A percentile compares a stretch with the other conserved stretches of the same genome.
Evolutionary conservation across 1,140 invertebrate species (phyloP).

Genomic region (Apis florea): DNA sequence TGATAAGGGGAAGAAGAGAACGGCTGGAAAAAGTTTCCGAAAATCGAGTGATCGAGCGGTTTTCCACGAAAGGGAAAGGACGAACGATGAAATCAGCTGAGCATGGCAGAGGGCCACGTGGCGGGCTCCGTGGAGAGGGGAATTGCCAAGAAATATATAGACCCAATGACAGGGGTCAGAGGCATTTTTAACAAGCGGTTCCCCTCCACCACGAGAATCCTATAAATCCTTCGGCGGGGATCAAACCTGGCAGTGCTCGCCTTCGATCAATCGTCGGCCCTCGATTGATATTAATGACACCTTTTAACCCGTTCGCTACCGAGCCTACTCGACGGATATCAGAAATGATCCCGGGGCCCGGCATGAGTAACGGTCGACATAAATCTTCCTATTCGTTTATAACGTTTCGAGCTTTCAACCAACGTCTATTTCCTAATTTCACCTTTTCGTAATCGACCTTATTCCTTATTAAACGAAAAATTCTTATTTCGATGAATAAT

Average conservation of each 20-base stretch:
- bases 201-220: constrained; percentile 41
- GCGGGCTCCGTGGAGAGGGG: constrained; percentile 59
- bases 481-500: no score
- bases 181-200: constrained; percentile 64
- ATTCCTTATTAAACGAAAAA: no score
- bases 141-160: constrained; percentile 70
- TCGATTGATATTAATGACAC: constrained; percentile 65
- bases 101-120: constrained; percentile 69
- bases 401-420: not conserved
- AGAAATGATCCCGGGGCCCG: not conserved
- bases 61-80: constrained; percentile 46
- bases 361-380: constrained; percentile 20
- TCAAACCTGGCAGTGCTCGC: constrained; percentile 40
- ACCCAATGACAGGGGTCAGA: constrained; percentile 70
- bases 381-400: constrained; percentile 21
- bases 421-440: not conserved
- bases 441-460: no score
- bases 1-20: no score
- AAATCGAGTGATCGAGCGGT: not conserved
- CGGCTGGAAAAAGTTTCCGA: not conserved
- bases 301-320: constrained; percentile 62
- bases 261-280: constrained; percentile 55
- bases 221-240: constrained; percentile 57
- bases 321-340: constrained; percentile 12
- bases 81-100: constrained; percentile 55